Evolutionary conservation across 1,140 invertebrate genomes (phyloP).

Genomic region (Calephelis virginiensis): DNA sequence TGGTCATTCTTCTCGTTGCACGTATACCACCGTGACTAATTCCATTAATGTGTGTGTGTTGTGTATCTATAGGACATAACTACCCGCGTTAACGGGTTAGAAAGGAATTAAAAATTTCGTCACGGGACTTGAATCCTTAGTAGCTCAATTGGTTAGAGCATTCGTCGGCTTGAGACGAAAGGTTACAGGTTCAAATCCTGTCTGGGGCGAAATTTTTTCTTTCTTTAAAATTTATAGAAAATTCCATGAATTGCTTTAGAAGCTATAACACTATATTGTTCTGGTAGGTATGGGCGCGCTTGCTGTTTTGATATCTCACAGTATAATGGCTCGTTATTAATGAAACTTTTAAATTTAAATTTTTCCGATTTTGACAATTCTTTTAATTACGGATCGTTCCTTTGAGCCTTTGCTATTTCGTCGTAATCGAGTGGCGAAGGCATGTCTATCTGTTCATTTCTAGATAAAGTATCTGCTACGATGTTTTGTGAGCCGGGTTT

Average conservation of each 20-base stretch:
- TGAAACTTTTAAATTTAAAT: slow-evolving; percentile 19
- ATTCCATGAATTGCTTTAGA: slow-evolving; percentile 20
- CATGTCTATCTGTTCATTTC: slow-evolving; percentile 25
- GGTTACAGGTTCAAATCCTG: no score
- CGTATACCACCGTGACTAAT: not conserved
- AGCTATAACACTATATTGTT: slow-evolving; percentile 2
- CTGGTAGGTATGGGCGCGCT: slow-evolving; percentile 9
- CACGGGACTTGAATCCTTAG: no score
- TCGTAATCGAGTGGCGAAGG: slow-evolving; percentile 26
- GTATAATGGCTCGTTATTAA: slow-evolving; percentile 1
- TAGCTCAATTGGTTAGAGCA: no score
- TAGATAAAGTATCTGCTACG: slow-evolving; percentile 21
- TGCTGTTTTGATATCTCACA: slow-evolving; percentile 17
- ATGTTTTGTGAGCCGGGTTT: not conserved
- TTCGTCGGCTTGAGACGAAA: no score
- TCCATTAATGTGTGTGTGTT: no score
- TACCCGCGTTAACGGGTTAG: no score
- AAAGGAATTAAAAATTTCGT: no score
- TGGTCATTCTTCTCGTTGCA: slow-evolving; percentile 9
- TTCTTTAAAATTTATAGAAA: no score
- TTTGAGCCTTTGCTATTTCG: slow-evolving; percentile 21
- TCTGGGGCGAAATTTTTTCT: no score
- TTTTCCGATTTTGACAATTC: slow-evolving; percentile 22
- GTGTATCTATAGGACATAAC: no score
- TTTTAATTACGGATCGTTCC: slow-evolving; percentile 20